Conservation (phyloP, 2,797 vertebrate species). For the Myoxocephalus aenaeus region DNA sequence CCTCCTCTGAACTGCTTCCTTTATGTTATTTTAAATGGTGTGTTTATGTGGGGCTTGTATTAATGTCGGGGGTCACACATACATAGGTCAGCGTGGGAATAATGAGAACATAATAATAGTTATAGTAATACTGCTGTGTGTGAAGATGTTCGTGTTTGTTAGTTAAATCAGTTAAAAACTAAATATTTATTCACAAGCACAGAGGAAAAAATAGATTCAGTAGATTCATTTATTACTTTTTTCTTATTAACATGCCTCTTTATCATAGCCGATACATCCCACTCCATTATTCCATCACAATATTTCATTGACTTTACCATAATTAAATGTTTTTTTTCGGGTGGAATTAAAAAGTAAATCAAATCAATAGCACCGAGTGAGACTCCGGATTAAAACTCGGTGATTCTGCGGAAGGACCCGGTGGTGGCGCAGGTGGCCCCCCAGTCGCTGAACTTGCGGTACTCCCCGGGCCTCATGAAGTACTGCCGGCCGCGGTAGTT, state of each 20-base stretch:
- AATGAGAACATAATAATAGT: background rate
- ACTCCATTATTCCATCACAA: slow-evolving; percentile 14
- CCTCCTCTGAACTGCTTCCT: too few species aligned
- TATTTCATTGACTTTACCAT: slow-evolving; percentile 45
- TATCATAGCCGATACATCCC: slow-evolving; percentile 1
- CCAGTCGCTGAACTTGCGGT: slow-evolving; percentile 81
- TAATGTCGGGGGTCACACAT: background rate
- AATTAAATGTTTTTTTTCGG: background rate
- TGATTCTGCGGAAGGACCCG: slow-evolving; percentile 81
- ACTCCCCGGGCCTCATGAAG: slow-evolving; percentile 80
- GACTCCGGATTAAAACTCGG: slow-evolving; percentile 73
- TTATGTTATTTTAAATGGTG: background rate
- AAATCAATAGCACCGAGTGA: slow-evolving; percentile 45
- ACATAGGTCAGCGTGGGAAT: background rate
- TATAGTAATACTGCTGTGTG: background rate
- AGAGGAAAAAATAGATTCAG: slow-evolving; percentile 38
- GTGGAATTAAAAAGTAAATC: slow-evolving; percentile 18
- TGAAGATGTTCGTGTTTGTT: background rate
- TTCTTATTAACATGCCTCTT: slow-evolving; percentile 26
- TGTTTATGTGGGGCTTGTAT: background rate
- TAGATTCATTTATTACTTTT: slow-evolving; percentile 60
- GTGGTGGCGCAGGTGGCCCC: slow-evolving; percentile 77
- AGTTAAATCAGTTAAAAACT: slow-evolving; percentile 11
- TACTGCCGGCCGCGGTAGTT: slow-evolving; percentile 79
- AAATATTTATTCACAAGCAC: slow-evolving; percentile 52